Conservation (phyloP, 2,113 vertebrate species). For the Jacana jacana region DNA sequence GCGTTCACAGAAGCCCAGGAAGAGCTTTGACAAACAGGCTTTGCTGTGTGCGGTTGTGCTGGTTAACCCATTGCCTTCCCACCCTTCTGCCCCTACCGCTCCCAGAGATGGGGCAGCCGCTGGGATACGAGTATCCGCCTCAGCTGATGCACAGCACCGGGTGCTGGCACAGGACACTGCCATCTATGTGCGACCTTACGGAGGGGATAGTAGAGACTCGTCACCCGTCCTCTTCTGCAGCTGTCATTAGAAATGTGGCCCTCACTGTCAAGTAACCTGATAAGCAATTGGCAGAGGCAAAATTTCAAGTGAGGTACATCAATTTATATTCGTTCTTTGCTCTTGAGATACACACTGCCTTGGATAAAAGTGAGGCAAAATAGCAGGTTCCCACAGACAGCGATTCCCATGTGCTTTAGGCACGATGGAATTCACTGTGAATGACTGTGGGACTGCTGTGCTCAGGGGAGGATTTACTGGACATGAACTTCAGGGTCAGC, state of each 20-base stretch:
- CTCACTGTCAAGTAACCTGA: rapidly evolving
- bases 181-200: not conserved
- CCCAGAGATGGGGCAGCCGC: not conserved
- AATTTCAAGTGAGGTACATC: not conserved
- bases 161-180: not conserved
- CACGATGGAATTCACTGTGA: not conserved
- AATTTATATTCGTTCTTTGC: not conserved
- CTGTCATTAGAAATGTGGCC: not conserved
- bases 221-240: not conserved
- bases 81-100: not conserved
- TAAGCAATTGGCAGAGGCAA: not conserved
- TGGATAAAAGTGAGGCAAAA: not conserved
- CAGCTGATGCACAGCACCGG: not conserved
- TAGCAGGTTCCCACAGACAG: not conserved
- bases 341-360: not conserved
- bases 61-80: not conserved
- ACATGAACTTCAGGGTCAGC: not conserved
- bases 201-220: not conserved
- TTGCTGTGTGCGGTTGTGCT: not conserved
- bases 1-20: not conserved
- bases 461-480: not conserved
- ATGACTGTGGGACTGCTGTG: not conserved
- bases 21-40: not conserved
- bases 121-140: not conserved
- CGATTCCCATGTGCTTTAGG: too few relatives aligned